These are phyloP conservation scores for Hemiscyllium ocellatum DNA, from an alignment of 2,113 vertebrate species.

Conservation along the genomic window DNA sequence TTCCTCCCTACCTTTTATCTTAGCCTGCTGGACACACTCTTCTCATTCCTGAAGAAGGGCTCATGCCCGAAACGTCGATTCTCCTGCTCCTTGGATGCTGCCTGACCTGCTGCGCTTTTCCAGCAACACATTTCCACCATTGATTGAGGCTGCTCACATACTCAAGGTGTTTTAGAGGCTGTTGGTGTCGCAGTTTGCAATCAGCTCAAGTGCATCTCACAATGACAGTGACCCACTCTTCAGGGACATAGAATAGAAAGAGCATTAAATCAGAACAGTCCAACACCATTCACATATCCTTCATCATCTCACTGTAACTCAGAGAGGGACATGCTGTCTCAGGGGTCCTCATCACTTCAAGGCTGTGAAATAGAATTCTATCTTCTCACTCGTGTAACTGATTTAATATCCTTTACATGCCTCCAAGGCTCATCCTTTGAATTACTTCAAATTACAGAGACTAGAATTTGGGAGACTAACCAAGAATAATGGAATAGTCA, in stretches of 20 bases:
- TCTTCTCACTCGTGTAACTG: no score
- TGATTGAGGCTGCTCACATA: not conserved
- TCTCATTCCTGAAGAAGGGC: no score
- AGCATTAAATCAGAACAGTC: not conserved
- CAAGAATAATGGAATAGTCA: no score
- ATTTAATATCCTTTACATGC: not conserved
- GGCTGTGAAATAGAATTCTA: not conserved
- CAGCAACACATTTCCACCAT: no score
- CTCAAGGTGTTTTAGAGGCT: not conserved
- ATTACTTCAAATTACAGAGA: no score
- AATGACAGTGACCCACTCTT: not conserved
- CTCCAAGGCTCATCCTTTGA: conserved; percentile 38
- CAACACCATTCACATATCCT: not conserved
- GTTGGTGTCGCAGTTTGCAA: not conserved
- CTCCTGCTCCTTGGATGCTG: no score
- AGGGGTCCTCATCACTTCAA: not conserved
- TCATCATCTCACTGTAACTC: not conserved
- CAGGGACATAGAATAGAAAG: not conserved
- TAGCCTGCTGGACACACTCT: no score
- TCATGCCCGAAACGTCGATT: no score
- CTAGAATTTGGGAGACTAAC: no score
- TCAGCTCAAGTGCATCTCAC: not conserved
- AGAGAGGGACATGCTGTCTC: not conserved
- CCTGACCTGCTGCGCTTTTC: no score
- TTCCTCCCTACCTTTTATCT: no score